Percentiles rank a stretch among this genome's conserved stretches.
phyloP scores from a whole-genome alignment of 23 tunicate genomes.

The Ascidia mentula region DNA sequence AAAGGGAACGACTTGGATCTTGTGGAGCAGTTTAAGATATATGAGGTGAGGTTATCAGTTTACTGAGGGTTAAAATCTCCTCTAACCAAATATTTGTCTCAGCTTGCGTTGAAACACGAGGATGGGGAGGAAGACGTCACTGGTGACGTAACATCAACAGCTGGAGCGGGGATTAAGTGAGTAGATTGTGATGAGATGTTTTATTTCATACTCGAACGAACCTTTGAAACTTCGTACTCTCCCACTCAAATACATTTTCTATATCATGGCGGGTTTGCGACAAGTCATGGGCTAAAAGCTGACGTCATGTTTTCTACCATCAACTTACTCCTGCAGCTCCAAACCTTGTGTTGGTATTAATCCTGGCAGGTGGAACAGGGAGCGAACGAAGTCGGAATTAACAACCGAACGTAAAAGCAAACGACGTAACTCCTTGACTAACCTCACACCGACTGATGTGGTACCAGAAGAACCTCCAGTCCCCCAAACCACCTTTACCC shows the following conservation, averaged over 20 bases:
- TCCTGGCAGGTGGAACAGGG: slow-evolving; percentile 83
- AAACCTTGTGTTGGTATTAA: not conserved
- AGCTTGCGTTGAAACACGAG: slow-evolving; percentile 92
- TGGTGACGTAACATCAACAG: slow-evolving; percentile 32
- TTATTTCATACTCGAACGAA: no score
- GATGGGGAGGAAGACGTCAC: slow-evolving; percentile 81
- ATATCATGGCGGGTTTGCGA: no score
- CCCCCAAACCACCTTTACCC: not conserved
- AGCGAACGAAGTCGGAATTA: slow-evolving; percentile 75
- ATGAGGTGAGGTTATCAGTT: slow-evolving; percentile 54
- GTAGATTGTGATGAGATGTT: not conserved
- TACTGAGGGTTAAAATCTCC: not conserved
- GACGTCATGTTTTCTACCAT: not conserved
- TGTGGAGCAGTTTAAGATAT: slow-evolving; percentile 92
- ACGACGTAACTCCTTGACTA: slow-evolving; percentile 49
- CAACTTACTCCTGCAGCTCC: not conserved
- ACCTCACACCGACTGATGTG: slow-evolving; percentile 10
- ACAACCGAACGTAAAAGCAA: slow-evolving; percentile 67
- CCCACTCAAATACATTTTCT: no score
- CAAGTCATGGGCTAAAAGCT: no score
- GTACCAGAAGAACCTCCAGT: not conserved
- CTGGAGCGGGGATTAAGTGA: slow-evolving; percentile 62
- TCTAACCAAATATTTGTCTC: not conserved
- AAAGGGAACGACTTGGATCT: slow-evolving; percentile 93
- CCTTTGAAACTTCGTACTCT: no score